These are phyloP conservation scores for Furnarius figulus DNA, from an alignment of 2,113 vertebrate species.

Conservation along the genomic window DNA sequence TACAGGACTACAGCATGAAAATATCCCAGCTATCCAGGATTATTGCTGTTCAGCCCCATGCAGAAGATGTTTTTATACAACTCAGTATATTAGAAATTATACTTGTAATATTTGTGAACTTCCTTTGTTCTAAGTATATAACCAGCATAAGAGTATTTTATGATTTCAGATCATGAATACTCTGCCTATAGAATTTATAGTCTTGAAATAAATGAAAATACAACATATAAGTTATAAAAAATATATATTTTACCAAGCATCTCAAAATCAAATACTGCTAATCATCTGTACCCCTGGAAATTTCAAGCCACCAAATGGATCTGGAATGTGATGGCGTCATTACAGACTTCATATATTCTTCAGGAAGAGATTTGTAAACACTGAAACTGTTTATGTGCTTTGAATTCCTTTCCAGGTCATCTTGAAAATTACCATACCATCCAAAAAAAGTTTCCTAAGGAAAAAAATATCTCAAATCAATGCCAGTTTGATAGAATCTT, in stretches of 20 bases:
- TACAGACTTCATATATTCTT: background rate
- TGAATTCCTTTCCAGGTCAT: background rate
- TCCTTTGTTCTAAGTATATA: background rate
- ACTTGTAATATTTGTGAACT: background rate
- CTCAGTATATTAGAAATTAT: background rate
- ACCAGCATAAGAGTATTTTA: background rate
- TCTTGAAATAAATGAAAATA: background rate
- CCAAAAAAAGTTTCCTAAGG: background rate
- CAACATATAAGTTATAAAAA: background rate
- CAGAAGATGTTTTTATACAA: background rate
- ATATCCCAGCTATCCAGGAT: background rate
- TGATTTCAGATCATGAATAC: background rate
- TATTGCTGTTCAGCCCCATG: background rate
- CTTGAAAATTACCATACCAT: background rate
- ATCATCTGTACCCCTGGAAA: accelerated
- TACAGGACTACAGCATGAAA: background rate
- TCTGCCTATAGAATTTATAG: background rate
- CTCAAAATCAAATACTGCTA: background rate
- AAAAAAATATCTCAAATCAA: background rate
- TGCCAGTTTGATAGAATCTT: background rate
- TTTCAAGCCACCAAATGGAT: background rate
- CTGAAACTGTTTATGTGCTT: background rate
- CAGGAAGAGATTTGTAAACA: background rate
- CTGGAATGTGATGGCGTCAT: background rate
- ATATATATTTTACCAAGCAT: background rate